Evolutionary conservation across 2,113 vertebrate genomes (phyloP), one percentile per base, ranked within the genome.

Genomic region (Vidua chalybeata): DNA sequence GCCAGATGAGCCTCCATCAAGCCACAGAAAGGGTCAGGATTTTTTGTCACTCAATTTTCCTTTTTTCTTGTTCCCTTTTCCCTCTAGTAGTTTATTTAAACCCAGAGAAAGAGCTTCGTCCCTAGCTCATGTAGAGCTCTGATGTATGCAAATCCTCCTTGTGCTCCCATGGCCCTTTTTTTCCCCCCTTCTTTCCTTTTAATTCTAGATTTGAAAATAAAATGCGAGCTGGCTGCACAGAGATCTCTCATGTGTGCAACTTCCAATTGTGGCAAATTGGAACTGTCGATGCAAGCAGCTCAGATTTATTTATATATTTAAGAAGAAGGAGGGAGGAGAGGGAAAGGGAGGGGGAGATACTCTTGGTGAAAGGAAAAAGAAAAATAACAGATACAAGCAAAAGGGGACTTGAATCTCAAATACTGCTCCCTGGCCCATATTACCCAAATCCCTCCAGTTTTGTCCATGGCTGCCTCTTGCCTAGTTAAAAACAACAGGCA

Each of bases 151-250:
- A 97, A 98, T 97, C 97, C 94, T 87, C 78, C 95, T 84, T 96
- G 81, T 94, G 96, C 97, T 97, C 94, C 96, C 96, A 66, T 97
- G 87, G 95, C 87, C 93, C 89, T 80, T 93, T 96, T 86, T 91
- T 91, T 78, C 10, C 1, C 15, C 46, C 5, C 82, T 94, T 87
- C 93, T 93, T 96, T 93, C 96, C 94, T 93, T 94, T 97, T 95
- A 97, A 97, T 97, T 97, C 93, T 94, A 96, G 94, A 97, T 98
- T 97, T 97, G 93, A 97, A 97, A 97, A 98, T 97, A 97, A 97
- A 98, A 97, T 97, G 91, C 35, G 92, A 91, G 90, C 92, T 97
- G 95, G 95, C 94, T 97, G 94, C 97, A 96, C 83, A 87, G 93
- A 94, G 93, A 95, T 97, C 96, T 97, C 95, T 97, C 97, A 97